phyloP scores from a whole-genome alignment of 2,888 invertebrate species.

The Scelioninae gen. 2 region DNA sequence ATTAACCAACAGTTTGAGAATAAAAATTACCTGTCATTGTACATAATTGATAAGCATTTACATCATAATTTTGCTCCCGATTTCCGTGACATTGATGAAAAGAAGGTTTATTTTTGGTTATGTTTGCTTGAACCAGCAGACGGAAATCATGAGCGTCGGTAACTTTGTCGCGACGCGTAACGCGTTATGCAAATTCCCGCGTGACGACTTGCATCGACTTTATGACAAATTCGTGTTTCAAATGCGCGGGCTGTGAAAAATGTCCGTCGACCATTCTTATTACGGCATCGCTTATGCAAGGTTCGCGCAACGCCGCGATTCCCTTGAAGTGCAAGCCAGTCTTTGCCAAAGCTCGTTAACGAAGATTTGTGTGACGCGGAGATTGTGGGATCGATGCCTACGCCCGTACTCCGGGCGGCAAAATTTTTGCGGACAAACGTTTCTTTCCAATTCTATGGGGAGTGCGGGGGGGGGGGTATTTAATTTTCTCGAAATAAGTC shows the following conservation, averaged over 20 bases:
- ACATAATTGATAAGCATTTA: too few relatives aligned
- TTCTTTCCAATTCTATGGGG: too few relatives aligned
- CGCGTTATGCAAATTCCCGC: constrained; percentile 33
- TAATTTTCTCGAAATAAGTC: too few relatives aligned
- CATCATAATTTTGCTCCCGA: too few relatives aligned
- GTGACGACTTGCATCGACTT: constrained; percentile 31
- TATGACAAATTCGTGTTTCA: constrained; percentile 45
- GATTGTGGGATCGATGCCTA: constrained; percentile 43
- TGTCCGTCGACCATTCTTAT: constrained; percentile 39
- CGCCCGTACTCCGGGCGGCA: constrained; percentile 3
- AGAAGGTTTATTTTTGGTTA: too few relatives aligned
- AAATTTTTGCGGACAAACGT: not conserved
- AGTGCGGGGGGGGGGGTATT: too few relatives aligned
- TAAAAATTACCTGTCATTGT: too few relatives aligned
- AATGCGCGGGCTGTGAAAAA: constrained; percentile 44
- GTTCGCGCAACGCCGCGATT: constrained; percentile 44
- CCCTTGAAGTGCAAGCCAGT: constrained; percentile 57
- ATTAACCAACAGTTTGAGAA: too few relatives aligned
- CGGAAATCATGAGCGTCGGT: not conserved
- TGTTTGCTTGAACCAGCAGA: too few relatives aligned
- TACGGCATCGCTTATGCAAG: constrained; percentile 39
- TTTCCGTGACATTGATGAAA: too few relatives aligned
- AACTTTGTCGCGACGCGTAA: constrained; percentile 13
- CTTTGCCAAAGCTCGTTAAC: constrained; percentile 54
- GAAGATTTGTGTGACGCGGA: constrained; percentile 54